Evolutionary conservation across 1,140 invertebrate species (phyloP).

Genomic region (Halesus radiatus): DNA sequence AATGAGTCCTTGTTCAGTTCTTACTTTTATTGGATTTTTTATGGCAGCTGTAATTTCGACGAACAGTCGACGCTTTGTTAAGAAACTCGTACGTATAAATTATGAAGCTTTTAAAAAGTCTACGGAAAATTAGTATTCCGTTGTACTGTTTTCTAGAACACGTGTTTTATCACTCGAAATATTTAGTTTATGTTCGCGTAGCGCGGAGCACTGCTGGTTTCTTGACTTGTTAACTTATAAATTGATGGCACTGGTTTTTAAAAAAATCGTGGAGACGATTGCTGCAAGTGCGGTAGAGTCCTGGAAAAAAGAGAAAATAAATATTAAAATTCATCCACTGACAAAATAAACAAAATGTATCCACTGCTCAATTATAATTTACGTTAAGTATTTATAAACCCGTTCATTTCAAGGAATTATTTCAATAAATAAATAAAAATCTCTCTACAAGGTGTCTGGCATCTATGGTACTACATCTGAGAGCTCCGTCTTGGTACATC

Average conservation of each 20-base stretch:
- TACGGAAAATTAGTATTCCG: background rate
- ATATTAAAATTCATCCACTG: background rate
- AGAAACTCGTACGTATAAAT: conserved; percentile 11
- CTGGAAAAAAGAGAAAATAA: conserved; percentile 32
- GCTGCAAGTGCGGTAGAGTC: background rate
- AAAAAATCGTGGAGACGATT: conserved; percentile 7
- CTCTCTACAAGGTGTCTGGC: too few species aligned
- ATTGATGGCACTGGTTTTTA: conserved; percentile 17
- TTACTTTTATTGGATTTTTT: conserved; percentile 37
- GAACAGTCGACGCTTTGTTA: conserved; percentile 26
- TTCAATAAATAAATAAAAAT: too few species aligned
- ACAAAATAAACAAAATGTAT: too few species aligned
- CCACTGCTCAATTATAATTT: too few species aligned
- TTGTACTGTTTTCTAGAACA: conserved; percentile 41
- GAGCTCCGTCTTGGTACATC: too few species aligned
- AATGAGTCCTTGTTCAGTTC: conserved; percentile 46
- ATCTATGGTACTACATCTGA: too few species aligned
- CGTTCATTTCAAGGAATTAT: too few species aligned
- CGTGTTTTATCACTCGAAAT: conserved; percentile 48
- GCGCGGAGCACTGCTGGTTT: background rate
- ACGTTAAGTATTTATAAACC: too few species aligned
- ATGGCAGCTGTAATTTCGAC: conserved; percentile 6
- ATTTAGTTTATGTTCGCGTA: background rate
- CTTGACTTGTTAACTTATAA: background rate
- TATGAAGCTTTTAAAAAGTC: background rate